Percentiles rank a stretch among this genome's conserved stretches.
Conservation (phyloP, 2,797 vertebrate species). For the Hippopotamyrus pictus region DNA sequence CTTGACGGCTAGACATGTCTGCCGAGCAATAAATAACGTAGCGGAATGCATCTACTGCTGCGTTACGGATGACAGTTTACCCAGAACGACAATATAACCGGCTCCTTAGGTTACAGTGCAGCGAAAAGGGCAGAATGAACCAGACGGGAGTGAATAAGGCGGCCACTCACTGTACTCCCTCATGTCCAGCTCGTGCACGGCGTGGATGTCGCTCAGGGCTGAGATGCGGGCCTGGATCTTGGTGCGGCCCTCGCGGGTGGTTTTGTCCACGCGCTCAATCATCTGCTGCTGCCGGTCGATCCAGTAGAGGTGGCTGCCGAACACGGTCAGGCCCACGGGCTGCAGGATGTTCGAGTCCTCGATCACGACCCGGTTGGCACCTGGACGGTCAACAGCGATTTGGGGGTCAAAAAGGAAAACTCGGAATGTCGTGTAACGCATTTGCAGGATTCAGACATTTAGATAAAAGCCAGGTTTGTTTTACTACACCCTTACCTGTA, state of each 20-base stretch:
- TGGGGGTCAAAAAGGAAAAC: not conserved
- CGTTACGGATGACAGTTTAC: not conserved
- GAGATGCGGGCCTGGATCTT: conserved; percentile 94
- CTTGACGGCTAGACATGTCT: not conserved
- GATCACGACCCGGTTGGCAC: conserved; percentile 86
- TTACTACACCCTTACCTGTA: not conserved
- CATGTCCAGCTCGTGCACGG: conserved; percentile 82
- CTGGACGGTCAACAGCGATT: conserved; percentile 44
- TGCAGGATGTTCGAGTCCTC: conserved; percentile 96
- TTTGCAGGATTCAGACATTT: not conserved
- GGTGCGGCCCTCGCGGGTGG: conserved; percentile 80
- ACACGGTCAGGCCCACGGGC: conserved; percentile 89
- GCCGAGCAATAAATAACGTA: not conserved
- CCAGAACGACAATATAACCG: not conserved
- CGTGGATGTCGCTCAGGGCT: conserved; percentile 91
- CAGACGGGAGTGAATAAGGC: not conserved
- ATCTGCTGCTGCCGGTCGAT: conserved; percentile 97
- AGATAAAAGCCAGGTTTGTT: not conserved
- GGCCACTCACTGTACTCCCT: conserved; percentile 79
- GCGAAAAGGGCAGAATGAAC: not conserved
- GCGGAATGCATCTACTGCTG: not conserved
- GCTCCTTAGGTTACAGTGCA: not conserved
- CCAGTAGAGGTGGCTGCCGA: conserved; percentile 92
- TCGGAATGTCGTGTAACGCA: not conserved
- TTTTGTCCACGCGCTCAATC: conserved; percentile 96